Evolutionary conservation across 2,113 vertebrate species (phyloP).

Genomic region (Scatophagus argus): DNA sequence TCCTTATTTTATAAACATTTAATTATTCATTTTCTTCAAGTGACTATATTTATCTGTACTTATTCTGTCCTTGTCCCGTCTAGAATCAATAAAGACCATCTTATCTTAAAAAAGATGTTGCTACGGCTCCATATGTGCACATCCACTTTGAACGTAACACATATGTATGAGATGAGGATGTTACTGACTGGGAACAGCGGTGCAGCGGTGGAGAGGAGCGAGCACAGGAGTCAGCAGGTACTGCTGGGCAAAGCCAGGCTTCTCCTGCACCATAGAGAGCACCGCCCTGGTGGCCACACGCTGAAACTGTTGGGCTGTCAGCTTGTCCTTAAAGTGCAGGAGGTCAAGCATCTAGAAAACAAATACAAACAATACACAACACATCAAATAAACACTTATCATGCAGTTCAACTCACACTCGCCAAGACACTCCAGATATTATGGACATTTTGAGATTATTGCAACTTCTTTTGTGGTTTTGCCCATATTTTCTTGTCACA

Average conservation of each 20-base stretch:
- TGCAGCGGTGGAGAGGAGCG: conserved; percentile 83
- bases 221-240: conserved; percentile 88
- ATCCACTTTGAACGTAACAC: not conserved
- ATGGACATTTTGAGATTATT: not conserved
- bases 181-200: conserved; percentile 76
- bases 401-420: not conserved
- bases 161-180: too few relatives aligned
- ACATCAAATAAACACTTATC: not conserved
- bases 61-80: too few relatives aligned
- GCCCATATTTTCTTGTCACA: too few relatives aligned
- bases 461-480: too few relatives aligned
- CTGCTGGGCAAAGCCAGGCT: conserved; percentile 82
- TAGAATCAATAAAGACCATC: too few relatives aligned
- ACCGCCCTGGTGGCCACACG: conserved; percentile 88
- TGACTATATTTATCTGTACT: too few relatives aligned
- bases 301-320: conserved; percentile 89
- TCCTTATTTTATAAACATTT: too few relatives aligned
- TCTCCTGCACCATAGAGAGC: conserved; percentile 85
- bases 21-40: too few relatives aligned
- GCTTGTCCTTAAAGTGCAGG: conserved; percentile 90
- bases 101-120: not conserved
- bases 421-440: not conserved
- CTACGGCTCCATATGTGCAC: not conserved
- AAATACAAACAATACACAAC: not conserved
- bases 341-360: conserved; percentile 89